Percentiles rank a stretch among this genome's conserved stretches.
Conservation (phyloP, 2,888 invertebrate genomes). For the Eupithecia pulchellata region DNA sequence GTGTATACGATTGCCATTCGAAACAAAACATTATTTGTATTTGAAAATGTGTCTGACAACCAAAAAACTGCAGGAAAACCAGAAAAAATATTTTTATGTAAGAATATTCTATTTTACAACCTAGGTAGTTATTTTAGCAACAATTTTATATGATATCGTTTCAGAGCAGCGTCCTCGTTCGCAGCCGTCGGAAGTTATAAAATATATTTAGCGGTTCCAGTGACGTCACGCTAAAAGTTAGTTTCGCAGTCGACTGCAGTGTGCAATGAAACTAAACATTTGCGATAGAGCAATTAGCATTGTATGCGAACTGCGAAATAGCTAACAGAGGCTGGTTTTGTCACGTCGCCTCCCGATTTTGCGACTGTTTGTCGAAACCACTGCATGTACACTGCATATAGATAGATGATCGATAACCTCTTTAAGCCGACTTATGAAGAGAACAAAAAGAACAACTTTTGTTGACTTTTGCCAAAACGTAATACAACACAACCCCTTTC, state of each 20-base stretch:
- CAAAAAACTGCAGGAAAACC: no score
- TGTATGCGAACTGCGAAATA: slow-evolving; percentile 12
- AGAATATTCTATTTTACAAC: neutral
- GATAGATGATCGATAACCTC: no score
- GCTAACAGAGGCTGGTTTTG: slow-evolving; percentile 6
- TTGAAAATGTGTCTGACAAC: neutral
- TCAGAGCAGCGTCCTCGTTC: slow-evolving; percentile 20
- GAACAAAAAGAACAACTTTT: no score
- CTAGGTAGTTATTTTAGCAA: neutral
- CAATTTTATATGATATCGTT: slow-evolving; percentile 1
- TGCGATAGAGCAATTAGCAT: slow-evolving; percentile 14
- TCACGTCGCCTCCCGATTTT: neutral
- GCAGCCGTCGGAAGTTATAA: slow-evolving; percentile 48
- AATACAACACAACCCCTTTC: no score
- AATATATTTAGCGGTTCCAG: slow-evolving; percentile 73
- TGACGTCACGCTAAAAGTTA: slow-evolving; percentile 58
- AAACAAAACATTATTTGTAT: neutral
- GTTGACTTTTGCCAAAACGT: no score
- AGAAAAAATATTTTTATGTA: neutral
- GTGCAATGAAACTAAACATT: slow-evolving; percentile 38
- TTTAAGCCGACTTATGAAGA: no score
- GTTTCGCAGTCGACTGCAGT: slow-evolving; percentile 49
- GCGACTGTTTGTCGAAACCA: neutral
- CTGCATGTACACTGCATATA: no score
- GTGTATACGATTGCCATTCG: no score